Evolutionary conservation across 2,797 vertebrate species (phyloP).

Genomic region (Pangasius djambal): DNA sequence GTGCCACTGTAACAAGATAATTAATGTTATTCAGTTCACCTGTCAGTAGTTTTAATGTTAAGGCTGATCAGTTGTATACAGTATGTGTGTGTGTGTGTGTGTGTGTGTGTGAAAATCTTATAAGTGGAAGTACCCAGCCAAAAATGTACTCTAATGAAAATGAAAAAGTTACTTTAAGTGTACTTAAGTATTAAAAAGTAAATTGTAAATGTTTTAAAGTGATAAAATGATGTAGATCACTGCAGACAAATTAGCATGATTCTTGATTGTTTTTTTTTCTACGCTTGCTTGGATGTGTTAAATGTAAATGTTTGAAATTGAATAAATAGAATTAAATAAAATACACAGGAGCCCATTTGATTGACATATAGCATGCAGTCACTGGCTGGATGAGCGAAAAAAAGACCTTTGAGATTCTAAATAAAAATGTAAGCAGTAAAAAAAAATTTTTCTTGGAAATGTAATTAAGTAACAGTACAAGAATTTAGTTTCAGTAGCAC

Average conservation of each 20-base stretch:
- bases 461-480: not conserved
- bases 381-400: not conserved
- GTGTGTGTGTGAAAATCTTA: not conserved
- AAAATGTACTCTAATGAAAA: not conserved
- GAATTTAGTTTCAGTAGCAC: not conserved
- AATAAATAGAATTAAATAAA: not conserved
- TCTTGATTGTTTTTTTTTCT: not conserved
- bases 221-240: not conserved
- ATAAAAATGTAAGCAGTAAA: not conserved
- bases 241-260: not conserved
- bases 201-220: not conserved
- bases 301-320: not conserved
- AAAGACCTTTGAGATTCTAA: not conserved
- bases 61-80: no score
- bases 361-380: not conserved
- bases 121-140: not conserved
- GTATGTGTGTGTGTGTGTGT: not conserved
- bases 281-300: not conserved
- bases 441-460: not conserved
- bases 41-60: no score
- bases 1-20: no score
- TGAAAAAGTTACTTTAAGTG: not conserved
- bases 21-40: no score
- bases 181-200: not conserved
- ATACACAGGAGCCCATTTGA: not conserved